Evolutionary conservation across 1,140 invertebrate species (phyloP), one percentile per base, ranked within the genome.

Genomic region (Neodiprion fabricii): DNA sequence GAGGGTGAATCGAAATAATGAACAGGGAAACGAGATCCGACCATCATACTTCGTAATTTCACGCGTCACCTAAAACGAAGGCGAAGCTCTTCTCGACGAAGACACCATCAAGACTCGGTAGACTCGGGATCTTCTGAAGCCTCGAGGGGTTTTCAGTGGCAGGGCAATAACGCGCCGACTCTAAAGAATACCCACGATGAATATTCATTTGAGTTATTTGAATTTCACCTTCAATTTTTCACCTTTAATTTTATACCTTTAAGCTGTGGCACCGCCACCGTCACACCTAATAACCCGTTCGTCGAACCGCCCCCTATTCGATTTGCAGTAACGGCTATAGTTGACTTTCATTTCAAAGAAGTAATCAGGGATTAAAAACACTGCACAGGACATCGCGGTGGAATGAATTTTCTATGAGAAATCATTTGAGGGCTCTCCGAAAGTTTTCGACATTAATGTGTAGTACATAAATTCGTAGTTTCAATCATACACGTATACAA

Each of bases 1-100:
- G 53, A 61, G 53, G 53, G 53, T 61, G 53, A 61, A 61, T 61
- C 53, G 53, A 61, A 61, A 61, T 61, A 61, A 61, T 61, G 53
- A 61, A 61, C 53, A 61, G n/a, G 53, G 53, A 61, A 61, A 61
- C 53, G 53, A 61, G 53, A 61, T 61, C 53, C 53, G 53, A 61
- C 11, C 53, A 61, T 61, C 53, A 61, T 61, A 12, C 53, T 61
- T 61, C 53, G 53, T 61, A 61, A 61, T 61, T 61, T 61, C 53
- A 61, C 53, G 53, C 53, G 53, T 61, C 53, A 61, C 53, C 53
- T 61, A 17, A 61, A 61, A 61, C 53, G 53, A 17, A 17, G n/a
- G 53, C 11, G n/a, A 61, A 61, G n/a, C 53, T 61, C 53, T 61
- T 61, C n/a, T 61, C n/a, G 53, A 61, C 53, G 53, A 61, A 12